These are phyloP conservation scores for Bradysia coprophila DNA, from an alignment of 1,140 invertebrate species.

Conservation along the genomic window DNA sequence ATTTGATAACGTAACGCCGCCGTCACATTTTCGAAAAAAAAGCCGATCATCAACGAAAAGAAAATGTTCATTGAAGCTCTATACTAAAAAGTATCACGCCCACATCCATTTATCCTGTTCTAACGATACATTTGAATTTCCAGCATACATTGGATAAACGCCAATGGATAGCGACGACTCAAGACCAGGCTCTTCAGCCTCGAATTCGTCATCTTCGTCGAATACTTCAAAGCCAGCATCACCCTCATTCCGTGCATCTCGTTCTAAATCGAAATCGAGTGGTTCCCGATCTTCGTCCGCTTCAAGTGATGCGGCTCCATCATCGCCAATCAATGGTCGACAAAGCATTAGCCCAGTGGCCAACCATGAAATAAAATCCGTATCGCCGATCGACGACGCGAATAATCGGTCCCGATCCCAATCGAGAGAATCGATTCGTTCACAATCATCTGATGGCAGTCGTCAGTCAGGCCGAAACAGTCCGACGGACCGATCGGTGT, in stretches of 20 bases:
- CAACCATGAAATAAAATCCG: background rate
- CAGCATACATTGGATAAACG: no score
- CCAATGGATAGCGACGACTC: conserved; percentile 19
- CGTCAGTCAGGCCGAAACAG: background rate
- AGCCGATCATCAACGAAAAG: no score
- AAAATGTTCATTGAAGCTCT: no score
- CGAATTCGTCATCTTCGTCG: conserved; percentile 6
- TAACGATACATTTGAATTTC: no score
- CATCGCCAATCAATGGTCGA: background rate
- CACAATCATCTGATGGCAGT: background rate
- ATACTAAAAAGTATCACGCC: no score
- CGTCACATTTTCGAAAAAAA: no score
- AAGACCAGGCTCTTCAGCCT: conserved; percentile 10
- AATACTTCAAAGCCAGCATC: background rate
- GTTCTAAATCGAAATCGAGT: conserved; percentile 2
- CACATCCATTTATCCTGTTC: no score
- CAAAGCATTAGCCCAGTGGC: background rate
- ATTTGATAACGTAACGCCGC: no score
- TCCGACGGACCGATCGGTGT: background rate
- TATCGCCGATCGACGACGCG: background rate
- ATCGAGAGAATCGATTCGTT: conserved; percentile 1
- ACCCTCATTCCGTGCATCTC: conserved; percentile 7
- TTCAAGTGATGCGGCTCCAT: background rate
- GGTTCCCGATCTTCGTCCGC: background rate
- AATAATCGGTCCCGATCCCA: conserved; percentile 1